Base-by-base conservation (phyloP, 2,888 invertebrate genomes). In the Saturnia japonica region DNA sequence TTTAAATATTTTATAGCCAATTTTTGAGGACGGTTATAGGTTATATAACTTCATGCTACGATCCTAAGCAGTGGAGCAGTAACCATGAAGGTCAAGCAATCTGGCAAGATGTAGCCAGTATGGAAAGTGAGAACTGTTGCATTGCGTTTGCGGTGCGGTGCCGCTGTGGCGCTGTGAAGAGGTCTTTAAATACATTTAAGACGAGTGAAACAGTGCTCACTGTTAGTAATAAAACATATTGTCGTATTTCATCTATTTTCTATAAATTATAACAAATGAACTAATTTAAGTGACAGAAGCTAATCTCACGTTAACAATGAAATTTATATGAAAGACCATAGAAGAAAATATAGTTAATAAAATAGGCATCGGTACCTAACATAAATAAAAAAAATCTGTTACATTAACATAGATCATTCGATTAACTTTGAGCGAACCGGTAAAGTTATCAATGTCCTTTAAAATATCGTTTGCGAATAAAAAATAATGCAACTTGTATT, bases 401-500 rank as follows among this genome's bases (percentile, higher is more conserved):
- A 19, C 40, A 40, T 34, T 40, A 6, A n/a, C 40, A 64, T 64
- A 64, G 40, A 40, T n/a, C 40, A 40, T 7, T 40, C 64, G 40
- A 64, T 16, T 40, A 64, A 64, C 40, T 64, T n/a, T 64, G n/a
- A 62, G 9, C 40, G 40, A 64, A 64, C 57, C 40, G 40, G 64
- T 40, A 64, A 64, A 34, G 40, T 64, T 64, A 64, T 34, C 19
- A 64, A 40, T 8, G 64, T 40, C 64, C 8, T 64, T 40, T 64
- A 40, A 64, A 64, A 64, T 40, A 40, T 64, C n/a, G n/a, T 64
- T 9, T 9, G 7, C 8, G 16, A 40, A 64, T 40, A 19, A 64
- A 64, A 64, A 64, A 19, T 64, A 64, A 40, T n/a, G 16, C n/a
- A 68, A 60, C 25, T 68, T n/a, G 66, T 62, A 68, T 68, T 70